Evolutionary conservation across 2,113 vertebrate genomes (phyloP), one percentile per base, ranked within the genome.

Genomic region (Clarias batrachus): DNA sequence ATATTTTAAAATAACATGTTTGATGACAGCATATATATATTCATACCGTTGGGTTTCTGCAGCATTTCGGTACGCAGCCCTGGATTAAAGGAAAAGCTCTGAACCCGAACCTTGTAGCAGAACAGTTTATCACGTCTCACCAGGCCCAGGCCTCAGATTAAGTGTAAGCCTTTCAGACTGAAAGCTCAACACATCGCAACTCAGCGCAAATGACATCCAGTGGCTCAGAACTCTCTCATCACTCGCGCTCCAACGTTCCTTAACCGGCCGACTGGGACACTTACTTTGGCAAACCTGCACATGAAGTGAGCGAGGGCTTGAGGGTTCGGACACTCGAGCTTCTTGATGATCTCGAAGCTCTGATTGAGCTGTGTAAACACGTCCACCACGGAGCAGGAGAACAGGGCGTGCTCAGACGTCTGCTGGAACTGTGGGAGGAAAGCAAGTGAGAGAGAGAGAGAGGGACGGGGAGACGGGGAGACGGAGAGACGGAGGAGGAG

Each of bases 311-410:
- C 97, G 8, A 99, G 94, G 25, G 98, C 97, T 92, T 99, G 97
- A 60, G 98, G 98, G 92, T 99, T 98, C 19, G 98, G 98, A 84
- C 98, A 99, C 92, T 99, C 98, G 90, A 99, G 93, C 92, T 99
- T 99, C 94, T 95, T 97, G 91, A 99, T 99, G 88, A 99, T 99
- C 94, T 99, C 97, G 92, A 99, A 99, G 90, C 97, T 99, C 94
- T 99, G 98, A 93, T 98, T 99, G 82, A 99, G 97, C 87, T 99
- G 98, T 60, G 98, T 97, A 91, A 99, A 99, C 91, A 99, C 97
- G 70, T 99, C 98, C 89, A 99, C 98, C 93, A 99, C 98, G 0
- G 98, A 99, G 88, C 98, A 99, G 73, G 98, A 99, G 92, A 99
- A 99, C 86, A 99, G 97, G 79, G 97, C 98, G 4, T 99, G 98